Evolutionary conservation across 2,888 invertebrate species (phyloP), one percentile per base, ranked within the genome.

Genomic region (Latrodectus elegans): DNA sequence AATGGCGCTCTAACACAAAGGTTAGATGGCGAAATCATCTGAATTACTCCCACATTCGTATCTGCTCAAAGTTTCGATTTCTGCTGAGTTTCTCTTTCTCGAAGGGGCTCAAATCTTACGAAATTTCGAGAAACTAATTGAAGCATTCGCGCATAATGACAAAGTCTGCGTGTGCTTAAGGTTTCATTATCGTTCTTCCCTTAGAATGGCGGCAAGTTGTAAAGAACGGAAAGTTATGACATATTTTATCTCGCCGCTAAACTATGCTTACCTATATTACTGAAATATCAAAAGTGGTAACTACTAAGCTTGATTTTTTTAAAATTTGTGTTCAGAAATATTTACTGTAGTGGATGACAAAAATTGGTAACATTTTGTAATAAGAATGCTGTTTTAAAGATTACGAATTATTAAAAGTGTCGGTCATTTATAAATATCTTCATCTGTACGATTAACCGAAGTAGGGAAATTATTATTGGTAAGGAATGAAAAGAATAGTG

Each of bases 91-190:
- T 49, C 51, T 74, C 73, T 67, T 52, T 65, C 64, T 55, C 52
- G 70, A 52, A 17, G 17, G 49, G 10, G 67, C 17, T 82, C 60
- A 67, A 52, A 68, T 73, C 67, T 82, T 73, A 67, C 67, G 53
- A 70, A 78, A 78, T 70, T 77, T 78, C 70, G 9, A 17, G 72
- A 84, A 72, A 84, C 76, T 84, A 84, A 77, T 84, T 84, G 84
- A 71, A 77, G 77, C 72, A 72, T 65, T 65, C 72, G 74, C 17
- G 65, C 71, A 71, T 77, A 77, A 77, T 72, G 77, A 84, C 77
- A 77, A 82, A 77, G 76, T 17, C 22, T 72, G 67, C 82, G 22
- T 55, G 73, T 72, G 55, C 71, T 72, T 65, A 26, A 65, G 72
- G 80, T 72, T 81, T 73, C 78, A 78, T 78, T 78, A 78, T n/a